Base-by-base conservation (phyloP, 2,113 vertebrate species). In the Motacilla tschutschensis region DNA sequence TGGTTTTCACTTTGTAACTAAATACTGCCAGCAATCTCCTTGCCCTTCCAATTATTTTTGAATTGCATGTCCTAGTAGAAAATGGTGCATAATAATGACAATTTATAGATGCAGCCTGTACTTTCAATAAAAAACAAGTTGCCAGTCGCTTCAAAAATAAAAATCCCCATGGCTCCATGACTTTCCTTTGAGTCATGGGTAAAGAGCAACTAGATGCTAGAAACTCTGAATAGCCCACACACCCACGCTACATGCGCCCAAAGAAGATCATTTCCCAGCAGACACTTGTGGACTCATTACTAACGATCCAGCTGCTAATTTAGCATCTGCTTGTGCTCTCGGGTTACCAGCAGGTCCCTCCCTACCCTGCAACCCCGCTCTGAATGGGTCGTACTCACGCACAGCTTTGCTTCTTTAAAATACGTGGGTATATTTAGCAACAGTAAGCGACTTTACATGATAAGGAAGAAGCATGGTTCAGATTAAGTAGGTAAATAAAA, bases 281-380 rank as follows among this genome's bases (percentile, higher is more conserved):
- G 83, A 91, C 83, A 92, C 94, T 93, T 88, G 91, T 64, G 78
- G 91, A 71, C 71, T 86, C 4, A 3, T 55, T 86, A 75, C 93
- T 93, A 90, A 79, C 2, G 33, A 91, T 87, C 89, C 96, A 97
- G 96, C 96, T 96, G 96, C 86, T 94, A 95, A 95, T 95, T 92
- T 95, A 93, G 94, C 95, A 95, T 95, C 95, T 87, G 66, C 89
- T 93, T 84, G 55, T 87, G 47, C 53, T 96, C 96, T 97, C 97
- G 4, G 60, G 81, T 97, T 97, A 96, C 96, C 78, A 38, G 41
- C 64, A 80, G 91, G 91, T 93, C 82, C 87, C 70, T 66, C 95
- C 92, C 94, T 70, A 28, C 43, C 83, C 77, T 44, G 82, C 66
- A 80, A 76, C 66, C 72, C 88, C 0, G 35, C 76, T 89, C 89